A percentile compares a stretch with the other conserved stretches of the same genome.
Evolutionary conservation across 2,888 invertebrate genomes (phyloP).

Genomic region (Fragum fragum): DNA sequence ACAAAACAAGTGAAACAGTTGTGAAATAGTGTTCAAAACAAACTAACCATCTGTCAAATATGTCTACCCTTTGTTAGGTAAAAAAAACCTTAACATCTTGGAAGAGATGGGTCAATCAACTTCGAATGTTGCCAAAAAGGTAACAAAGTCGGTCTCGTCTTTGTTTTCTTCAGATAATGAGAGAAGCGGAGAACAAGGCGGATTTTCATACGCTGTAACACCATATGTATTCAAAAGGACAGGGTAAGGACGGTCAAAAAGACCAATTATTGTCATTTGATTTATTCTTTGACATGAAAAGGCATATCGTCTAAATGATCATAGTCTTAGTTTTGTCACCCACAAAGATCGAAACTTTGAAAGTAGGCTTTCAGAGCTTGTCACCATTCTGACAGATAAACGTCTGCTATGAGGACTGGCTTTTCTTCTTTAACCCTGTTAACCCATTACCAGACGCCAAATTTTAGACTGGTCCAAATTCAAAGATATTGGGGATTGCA

Average conservation of each 20-base stretch:
- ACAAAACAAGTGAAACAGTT: no score
- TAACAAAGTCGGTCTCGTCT: conserved; percentile 77
- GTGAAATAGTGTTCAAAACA: neutral
- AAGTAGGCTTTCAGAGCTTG: neutral
- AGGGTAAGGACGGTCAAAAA: conserved; percentile 73
- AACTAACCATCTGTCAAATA: neutral
- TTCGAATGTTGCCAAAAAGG: conserved; percentile 75
- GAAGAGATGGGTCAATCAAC: conserved; percentile 80
- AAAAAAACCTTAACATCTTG: no score
- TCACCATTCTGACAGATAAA: neutral
- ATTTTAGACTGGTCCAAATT: no score
- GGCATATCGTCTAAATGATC: no score
- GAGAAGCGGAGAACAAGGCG: conserved; percentile 43
- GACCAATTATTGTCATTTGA: no score
- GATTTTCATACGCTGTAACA: conserved; percentile 73
- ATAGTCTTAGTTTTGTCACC: no score
- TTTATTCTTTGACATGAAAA: no score
- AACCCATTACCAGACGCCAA: no score
- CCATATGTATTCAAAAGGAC: conserved; percentile 83
- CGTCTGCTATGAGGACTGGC: no score
- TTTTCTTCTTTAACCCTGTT: no score
- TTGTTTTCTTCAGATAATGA: conserved; percentile 63
- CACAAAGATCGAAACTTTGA: no score
- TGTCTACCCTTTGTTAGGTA: neutral
- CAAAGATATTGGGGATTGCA: no score